Conservation (phyloP, 2,113 vertebrate species). For the Okapia johnstoni region DNA sequence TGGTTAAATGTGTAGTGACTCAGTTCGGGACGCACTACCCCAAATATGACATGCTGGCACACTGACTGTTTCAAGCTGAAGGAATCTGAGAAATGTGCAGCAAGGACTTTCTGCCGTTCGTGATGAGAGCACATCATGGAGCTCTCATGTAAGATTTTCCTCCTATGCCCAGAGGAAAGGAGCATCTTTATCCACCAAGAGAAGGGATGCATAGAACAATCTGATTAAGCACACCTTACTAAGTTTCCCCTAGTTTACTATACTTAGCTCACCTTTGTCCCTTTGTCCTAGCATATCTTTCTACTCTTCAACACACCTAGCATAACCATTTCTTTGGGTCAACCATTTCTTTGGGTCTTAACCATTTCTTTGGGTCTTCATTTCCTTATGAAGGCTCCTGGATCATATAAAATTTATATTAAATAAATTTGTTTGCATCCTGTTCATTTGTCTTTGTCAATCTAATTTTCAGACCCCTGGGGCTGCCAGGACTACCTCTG, state of each 20-base stretch:
- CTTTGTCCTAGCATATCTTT: neutral
- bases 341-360: neutral
- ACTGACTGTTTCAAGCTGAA: neutral
- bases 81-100: neutral
- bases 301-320: neutral
- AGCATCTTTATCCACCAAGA: neutral
- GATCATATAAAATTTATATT: neutral
- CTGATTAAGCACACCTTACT: neutral
- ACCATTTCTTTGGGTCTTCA: neutral
- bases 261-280: neutral
- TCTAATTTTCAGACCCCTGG: neutral
- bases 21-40: neutral
- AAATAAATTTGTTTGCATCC: neutral
- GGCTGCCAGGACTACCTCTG: neutral
- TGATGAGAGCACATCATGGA: neutral
- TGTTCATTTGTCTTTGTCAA: neutral
- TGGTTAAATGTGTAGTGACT: neutral
- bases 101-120: neutral
- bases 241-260: neutral
- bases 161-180: neutral
- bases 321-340: neutral
- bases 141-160: neutral
- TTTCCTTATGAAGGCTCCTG: neutral
- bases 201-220: neutral
- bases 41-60: neutral